A percentile compares a stretch with the other conserved stretches of the same genome.
phyloP scores from a whole-genome alignment of 2,113 vertebrate genomes.

The Podarcis muralis region DNA sequence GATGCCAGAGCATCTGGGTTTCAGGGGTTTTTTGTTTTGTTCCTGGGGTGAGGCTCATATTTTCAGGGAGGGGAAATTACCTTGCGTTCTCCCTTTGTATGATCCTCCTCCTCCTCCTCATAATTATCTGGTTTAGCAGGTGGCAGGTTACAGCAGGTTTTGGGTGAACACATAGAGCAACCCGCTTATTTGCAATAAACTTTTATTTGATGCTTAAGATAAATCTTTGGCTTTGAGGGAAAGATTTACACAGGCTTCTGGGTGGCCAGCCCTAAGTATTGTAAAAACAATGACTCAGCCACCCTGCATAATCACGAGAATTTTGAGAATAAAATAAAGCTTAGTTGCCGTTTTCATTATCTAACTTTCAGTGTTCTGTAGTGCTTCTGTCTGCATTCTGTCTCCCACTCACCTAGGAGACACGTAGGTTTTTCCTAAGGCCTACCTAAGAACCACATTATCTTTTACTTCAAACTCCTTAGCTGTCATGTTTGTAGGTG shows the following conservation, averaged over 20 bases:
- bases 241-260: conserved; percentile 24
- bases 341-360: background rate
- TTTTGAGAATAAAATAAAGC: conserved; percentile 8
- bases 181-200: conserved; percentile 27
- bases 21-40: background rate
- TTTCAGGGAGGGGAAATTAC: background rate
- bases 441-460: too few species aligned
- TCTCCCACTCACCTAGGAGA: background rate
- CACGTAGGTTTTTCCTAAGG: background rate
- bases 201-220: conserved; percentile 27
- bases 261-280: conserved; percentile 20
- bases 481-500: background rate
- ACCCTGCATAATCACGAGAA: conserved; percentile 4
- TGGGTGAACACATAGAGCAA: background rate
- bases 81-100: background rate
- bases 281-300: conserved; percentile 29
- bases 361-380: background rate
- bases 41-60: background rate
- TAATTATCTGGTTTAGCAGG: conserved; percentile 20
- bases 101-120: background rate
- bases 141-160: conserved; percentile 6
- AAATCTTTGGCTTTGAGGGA: conserved; percentile 29
- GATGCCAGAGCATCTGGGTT: background rate
- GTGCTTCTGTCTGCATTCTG: background rate
- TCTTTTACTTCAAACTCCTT: background rate